Percentiles rank a stretch among this genome's conserved stretches.
These are phyloP conservation scores for Acrossocheilus wenchowensis DNA, from an alignment of 2,797 vertebrate species.

Conservation along the genomic window DNA sequence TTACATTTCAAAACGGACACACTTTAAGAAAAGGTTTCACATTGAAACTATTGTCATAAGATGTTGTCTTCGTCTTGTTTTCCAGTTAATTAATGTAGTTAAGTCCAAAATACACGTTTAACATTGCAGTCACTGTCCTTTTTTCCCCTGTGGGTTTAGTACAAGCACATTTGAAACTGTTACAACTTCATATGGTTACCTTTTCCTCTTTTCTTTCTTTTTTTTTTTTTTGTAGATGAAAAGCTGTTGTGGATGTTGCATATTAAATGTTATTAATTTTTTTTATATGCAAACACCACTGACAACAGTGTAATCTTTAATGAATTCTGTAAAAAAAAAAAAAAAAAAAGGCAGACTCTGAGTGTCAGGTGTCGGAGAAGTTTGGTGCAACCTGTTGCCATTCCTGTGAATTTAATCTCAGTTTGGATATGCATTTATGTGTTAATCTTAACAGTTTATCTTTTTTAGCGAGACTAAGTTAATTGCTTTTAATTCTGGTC, in stretches of 20 bases:
- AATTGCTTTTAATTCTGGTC: not conserved
- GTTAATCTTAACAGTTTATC: not conserved
- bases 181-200: not conserved
- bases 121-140: not conserved
- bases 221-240: not conserved
- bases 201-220: not conserved
- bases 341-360: not conserved
- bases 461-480: not conserved
- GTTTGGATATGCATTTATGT: not conserved
- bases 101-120: not conserved
- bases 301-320: not conserved
- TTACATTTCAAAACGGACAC: not conserved
- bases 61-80: not conserved
- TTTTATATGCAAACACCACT: not conserved
- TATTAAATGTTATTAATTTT: not conserved
- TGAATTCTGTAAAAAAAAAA: not conserved
- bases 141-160: not conserved
- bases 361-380: not conserved
- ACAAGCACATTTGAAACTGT: not conserved
- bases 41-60: not conserved
- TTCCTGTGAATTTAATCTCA: not conserved
- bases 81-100: not conserved
- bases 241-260: not conserved
- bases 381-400: slow-evolving; percentile 10
- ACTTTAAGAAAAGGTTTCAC: not conserved